Percentiles rank a stretch among this genome's conserved stretches.
Conservation (phyloP, 2,888 invertebrate species). For the Lasiommata megera region DNA sequence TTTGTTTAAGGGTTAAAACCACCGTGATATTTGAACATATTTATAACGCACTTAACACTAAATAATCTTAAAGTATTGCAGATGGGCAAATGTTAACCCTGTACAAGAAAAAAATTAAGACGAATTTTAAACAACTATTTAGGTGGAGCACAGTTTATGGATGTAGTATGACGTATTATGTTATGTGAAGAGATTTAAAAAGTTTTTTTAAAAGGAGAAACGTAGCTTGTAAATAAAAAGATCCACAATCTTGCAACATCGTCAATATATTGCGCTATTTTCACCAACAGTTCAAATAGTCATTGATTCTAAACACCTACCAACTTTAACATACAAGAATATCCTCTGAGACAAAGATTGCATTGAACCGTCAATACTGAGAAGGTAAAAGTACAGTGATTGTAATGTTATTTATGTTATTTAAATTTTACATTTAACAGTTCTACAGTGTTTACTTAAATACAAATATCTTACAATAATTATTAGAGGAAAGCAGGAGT, state of each 20-base stretch:
- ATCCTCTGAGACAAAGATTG: slow-evolving; percentile 76
- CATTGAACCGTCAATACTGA: slow-evolving; percentile 76
- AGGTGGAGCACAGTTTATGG: slow-evolving; percentile 54
- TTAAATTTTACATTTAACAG: slow-evolving; percentile 63
- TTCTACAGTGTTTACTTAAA: slow-evolving; percentile 63
- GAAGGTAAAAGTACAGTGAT: slow-evolving; percentile 61
- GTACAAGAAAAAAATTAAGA: slow-evolving; percentile 51
- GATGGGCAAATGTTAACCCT: too few relatives aligned
- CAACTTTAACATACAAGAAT: slow-evolving; percentile 46
- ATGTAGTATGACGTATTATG: slow-evolving; percentile 57
- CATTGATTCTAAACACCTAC: slow-evolving; percentile 55
- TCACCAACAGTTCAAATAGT: slow-evolving; percentile 60
- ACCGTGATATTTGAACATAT: too few relatives aligned
- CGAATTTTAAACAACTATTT: slow-evolving; percentile 44
- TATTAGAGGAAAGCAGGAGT: slow-evolving; percentile 69
- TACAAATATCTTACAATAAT: slow-evolving; percentile 64
- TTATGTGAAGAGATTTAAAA: slow-evolving; percentile 44
- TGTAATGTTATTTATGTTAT: slow-evolving; percentile 60
- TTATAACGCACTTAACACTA: too few relatives aligned
- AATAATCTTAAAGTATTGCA: too few relatives aligned
- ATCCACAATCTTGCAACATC: slow-evolving; percentile 71
- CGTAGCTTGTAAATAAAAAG: slow-evolving; percentile 68
- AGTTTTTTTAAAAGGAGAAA: slow-evolving; percentile 51
- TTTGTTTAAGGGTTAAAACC: too few relatives aligned
- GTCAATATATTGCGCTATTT: slow-evolving; percentile 76